Conservation (phyloP, 2,888 invertebrate genomes). For the Gryllus longicercus region DNA sequence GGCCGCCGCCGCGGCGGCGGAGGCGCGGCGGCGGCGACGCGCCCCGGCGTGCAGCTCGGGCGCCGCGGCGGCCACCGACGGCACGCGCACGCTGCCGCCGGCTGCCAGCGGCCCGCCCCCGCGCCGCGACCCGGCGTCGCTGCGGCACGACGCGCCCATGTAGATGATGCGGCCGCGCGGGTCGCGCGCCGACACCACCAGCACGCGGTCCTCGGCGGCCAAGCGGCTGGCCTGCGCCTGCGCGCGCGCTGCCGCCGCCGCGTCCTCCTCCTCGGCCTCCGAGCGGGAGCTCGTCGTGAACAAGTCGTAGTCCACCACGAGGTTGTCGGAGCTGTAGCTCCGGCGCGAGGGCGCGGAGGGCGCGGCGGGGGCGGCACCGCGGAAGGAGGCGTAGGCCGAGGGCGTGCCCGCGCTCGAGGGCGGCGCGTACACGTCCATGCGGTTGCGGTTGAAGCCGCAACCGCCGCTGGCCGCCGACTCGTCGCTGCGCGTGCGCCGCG, state of each 20-base stretch:
- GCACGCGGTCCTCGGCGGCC: constrained; percentile 41
- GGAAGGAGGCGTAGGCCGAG: no score
- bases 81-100: constrained; percentile 12
- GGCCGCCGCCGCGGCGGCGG: neutral
- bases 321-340: constrained; percentile 56
- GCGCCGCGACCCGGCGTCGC: neutral
- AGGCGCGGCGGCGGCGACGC: neutral
- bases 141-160: neutral
- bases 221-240: constrained; percentile 33
- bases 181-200: constrained; percentile 52
- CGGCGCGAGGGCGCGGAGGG: constrained; percentile 11
- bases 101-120: neutral
- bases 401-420: no score
- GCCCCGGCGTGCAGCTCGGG: neutral
- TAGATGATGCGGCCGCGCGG: constrained; percentile 49
- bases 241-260: neutral
- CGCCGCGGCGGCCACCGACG: neutral
- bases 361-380: constrained; percentile 19
- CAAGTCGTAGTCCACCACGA: constrained; percentile 73
- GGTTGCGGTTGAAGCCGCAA: constrained; percentile 42
- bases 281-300: constrained; percentile 48
- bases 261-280: constrained; percentile 50
- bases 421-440: constrained; percentile 37
- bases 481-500: no score
- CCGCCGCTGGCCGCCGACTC: constrained; percentile 35